phyloP scores from a whole-genome alignment of 2,888 invertebrate species.

The Seira ritae region DNA sequence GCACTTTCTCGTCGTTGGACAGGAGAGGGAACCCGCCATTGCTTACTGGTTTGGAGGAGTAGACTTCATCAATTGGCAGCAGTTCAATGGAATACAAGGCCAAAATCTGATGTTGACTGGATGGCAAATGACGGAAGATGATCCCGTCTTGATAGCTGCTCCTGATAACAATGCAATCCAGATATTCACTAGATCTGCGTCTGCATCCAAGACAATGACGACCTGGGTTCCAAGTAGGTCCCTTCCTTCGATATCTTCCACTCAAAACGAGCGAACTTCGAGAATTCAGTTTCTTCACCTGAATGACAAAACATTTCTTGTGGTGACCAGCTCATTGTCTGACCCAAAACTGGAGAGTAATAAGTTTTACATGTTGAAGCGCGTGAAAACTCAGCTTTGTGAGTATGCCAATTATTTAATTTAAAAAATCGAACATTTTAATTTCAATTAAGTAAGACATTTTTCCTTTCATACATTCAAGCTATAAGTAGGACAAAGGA shows the following conservation, averaged over 20 bases:
- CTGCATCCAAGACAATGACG: constrained; percentile 39
- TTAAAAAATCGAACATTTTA: not conserved
- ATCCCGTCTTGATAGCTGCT: constrained; percentile 56
- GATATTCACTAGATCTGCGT: constrained; percentile 48
- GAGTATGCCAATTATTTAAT: not conserved
- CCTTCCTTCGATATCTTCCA: not conserved
- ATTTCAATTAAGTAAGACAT: too few species aligned
- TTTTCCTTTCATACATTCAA: too few species aligned
- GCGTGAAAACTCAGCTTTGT: not conserved
- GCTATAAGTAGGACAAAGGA: constrained; percentile 35
- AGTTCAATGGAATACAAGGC: constrained; percentile 62
- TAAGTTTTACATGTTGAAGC: too few species aligned
- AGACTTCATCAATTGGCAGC: constrained; percentile 69
- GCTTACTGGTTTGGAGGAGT: constrained; percentile 70
- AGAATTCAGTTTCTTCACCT: not conserved
- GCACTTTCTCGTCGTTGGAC: constrained; percentile 66
- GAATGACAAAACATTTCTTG: not conserved
- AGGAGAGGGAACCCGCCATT: constrained; percentile 63
- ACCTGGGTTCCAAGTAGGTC: constrained; percentile 29
- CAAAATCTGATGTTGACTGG: constrained; percentile 50
- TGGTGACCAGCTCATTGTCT: not conserved
- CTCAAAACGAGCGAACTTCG: not conserved
- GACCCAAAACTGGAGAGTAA: too few species aligned
- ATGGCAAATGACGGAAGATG: constrained; percentile 54
- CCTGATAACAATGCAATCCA: constrained; percentile 5